A percentile compares a stretch with the other conserved stretches of the same genome.
Conservation (phyloP, 2,113 vertebrate genomes). For the Cairina moschata region DNA sequence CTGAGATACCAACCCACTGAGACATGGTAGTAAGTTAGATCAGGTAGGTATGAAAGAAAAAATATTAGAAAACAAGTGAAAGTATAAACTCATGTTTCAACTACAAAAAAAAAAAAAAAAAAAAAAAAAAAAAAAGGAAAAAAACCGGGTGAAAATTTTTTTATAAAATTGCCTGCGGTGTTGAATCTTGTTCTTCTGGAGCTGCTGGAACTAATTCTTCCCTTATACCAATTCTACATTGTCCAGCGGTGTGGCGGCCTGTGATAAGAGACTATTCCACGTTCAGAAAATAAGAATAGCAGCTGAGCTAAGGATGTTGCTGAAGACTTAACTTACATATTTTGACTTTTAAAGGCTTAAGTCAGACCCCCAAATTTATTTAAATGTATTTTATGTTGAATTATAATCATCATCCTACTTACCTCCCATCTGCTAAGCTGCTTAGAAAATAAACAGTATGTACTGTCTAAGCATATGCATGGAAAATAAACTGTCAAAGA, state of each 20-base stretch:
- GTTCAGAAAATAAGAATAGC: slow-evolving; percentile 37
- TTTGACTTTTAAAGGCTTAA: slow-evolving; percentile 51
- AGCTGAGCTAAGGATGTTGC: slow-evolving; percentile 1
- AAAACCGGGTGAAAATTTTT: not conserved
- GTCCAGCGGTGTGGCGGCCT: slow-evolving; percentile 38
- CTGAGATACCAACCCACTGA: not conserved
- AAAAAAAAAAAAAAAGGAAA: not conserved
- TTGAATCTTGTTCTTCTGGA: slow-evolving; percentile 16
- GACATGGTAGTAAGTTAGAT: not conserved
- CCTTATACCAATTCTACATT: slow-evolving; percentile 19
- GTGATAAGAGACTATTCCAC: slow-evolving; percentile 37
- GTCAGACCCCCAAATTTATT: slow-evolving; percentile 52
- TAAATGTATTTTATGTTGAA: slow-evolving; percentile 62
- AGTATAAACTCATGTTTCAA: not conserved
- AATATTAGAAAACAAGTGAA: not conserved
- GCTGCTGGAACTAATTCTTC: slow-evolving; percentile 51
- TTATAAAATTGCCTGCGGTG: not conserved
- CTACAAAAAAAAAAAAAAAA: not conserved
- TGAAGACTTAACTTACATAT: not conserved
- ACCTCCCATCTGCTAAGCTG: slow-evolving; percentile 50
- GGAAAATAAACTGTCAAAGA: slow-evolving; percentile 59
- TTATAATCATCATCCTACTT: slow-evolving; percentile 60
- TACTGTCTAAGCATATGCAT: not conserved
- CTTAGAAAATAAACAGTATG: slow-evolving; percentile 62
- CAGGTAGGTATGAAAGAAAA: not conserved